Conservation (phyloP, 2,113 vertebrate species). For the Phyllopteryx taeniolatus region DNA sequence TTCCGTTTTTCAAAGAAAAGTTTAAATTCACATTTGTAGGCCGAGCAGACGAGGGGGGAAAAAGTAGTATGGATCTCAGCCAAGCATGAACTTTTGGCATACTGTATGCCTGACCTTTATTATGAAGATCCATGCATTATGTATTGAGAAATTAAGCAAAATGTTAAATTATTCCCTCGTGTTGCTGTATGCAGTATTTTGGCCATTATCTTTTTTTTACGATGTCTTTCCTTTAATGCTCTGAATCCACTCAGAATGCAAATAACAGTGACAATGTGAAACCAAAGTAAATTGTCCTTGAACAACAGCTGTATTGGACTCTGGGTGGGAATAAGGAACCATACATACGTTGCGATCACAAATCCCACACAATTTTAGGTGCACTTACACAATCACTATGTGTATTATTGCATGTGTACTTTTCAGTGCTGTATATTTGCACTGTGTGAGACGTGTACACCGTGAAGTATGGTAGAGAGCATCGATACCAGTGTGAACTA, state of each 20-base stretch:
- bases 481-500: no score
- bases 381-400: no score
- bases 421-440: no score
- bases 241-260: no score
- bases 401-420: no score
- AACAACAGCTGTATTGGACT: background rate
- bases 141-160: constrained; percentile 2
- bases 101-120: background rate
- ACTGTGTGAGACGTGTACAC: no score
- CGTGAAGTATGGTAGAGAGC: no score
- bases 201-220: background rate
- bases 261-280: no score
- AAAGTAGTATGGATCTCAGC: background rate
- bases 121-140: background rate
- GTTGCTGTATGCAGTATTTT: background rate
- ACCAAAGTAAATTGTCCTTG: background rate
- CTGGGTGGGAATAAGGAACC: no score
- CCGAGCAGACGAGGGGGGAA: background rate
- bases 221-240: background rate
- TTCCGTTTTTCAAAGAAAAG: background rate
- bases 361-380: no score
- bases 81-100: background rate
- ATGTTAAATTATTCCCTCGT: background rate
- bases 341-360: no score
- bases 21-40: background rate